Evolutionary conservation across 1,140 invertebrate species (phyloP).

Genomic region (Magallana ariakensis): DNA sequence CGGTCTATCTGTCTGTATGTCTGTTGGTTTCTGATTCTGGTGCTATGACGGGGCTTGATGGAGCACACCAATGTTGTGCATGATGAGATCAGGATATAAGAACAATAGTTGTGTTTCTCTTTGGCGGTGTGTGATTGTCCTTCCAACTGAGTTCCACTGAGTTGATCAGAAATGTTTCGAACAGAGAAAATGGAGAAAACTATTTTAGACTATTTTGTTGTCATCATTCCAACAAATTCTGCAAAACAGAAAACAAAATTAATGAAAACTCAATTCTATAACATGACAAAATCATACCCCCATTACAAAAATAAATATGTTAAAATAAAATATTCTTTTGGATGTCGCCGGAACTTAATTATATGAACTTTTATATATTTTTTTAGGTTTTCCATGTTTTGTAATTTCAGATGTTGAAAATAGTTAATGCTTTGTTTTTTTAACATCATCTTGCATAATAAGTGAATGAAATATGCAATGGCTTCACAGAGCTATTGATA

Average conservation of each 20-base stretch:
- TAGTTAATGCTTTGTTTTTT: too few relatives aligned
- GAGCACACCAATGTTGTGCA: neutral
- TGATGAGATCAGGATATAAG: neutral
- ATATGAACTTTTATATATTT: too few relatives aligned
- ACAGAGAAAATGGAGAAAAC: neutral
- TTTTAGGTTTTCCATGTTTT: too few relatives aligned
- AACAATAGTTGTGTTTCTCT: neutral
- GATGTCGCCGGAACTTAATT: too few relatives aligned
- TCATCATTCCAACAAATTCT: constrained; percentile 34
- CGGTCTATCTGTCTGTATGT: too few relatives aligned
- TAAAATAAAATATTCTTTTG: too few relatives aligned
- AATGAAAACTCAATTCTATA: neutral
- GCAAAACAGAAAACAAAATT: neutral
- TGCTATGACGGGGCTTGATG: neutral
- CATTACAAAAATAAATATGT: too few relatives aligned
- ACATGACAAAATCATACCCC: too few relatives aligned
- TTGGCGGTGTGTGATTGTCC: neutral
- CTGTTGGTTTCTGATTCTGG: neutral
- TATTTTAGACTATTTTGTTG: constrained; percentile 1
- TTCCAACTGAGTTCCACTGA: neutral
- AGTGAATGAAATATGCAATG: too few relatives aligned
- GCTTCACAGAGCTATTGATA: neutral
- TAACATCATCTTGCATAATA: too few relatives aligned
- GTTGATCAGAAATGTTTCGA: neutral
- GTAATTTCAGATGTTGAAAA: too few relatives aligned